These are phyloP conservation scores for Augochlorella aurata DNA, from an alignment of 2,888 invertebrate species.

Conservation along the genomic window DNA sequence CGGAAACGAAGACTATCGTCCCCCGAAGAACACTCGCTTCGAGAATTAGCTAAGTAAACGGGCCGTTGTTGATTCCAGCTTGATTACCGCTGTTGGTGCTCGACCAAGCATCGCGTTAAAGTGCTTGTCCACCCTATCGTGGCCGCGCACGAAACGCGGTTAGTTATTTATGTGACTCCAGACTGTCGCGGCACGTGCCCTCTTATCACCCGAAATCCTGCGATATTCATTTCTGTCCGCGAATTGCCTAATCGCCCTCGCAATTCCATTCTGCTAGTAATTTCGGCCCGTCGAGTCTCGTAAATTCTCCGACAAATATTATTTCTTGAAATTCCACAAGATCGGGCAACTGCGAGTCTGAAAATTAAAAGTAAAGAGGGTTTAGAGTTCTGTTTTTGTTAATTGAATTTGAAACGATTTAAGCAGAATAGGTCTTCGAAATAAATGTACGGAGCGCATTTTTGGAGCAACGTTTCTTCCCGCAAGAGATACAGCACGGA, in stretches of 20 bases:
- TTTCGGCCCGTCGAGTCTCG: neutral
- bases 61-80: neutral
- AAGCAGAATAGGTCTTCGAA: too few relatives aligned
- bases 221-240: neutral
- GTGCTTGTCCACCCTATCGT: neutral
- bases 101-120: neutral
- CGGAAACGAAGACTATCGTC: neutral
- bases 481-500: neutral
- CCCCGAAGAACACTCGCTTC: neutral
- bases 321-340: too few relatives aligned
- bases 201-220: neutral
- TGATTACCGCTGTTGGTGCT: neutral
- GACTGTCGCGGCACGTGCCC: neutral
- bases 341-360: too few relatives aligned
- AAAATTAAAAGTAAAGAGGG: too few relatives aligned
- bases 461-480: neutral
- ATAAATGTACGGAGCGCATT: neutral
- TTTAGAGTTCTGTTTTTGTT: neutral
- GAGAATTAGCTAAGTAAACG: constrained; percentile 3
- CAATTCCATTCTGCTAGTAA: neutral
- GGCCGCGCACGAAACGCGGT: neutral
- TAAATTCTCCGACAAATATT: too few relatives aligned
- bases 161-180: neutral
- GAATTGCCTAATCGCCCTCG: too few relatives aligned
- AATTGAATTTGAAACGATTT: neutral